These are phyloP conservation scores for Geophilus truncorum DNA, from an alignment of 2,888 invertebrate genomes.

Conservation along the genomic window DNA sequence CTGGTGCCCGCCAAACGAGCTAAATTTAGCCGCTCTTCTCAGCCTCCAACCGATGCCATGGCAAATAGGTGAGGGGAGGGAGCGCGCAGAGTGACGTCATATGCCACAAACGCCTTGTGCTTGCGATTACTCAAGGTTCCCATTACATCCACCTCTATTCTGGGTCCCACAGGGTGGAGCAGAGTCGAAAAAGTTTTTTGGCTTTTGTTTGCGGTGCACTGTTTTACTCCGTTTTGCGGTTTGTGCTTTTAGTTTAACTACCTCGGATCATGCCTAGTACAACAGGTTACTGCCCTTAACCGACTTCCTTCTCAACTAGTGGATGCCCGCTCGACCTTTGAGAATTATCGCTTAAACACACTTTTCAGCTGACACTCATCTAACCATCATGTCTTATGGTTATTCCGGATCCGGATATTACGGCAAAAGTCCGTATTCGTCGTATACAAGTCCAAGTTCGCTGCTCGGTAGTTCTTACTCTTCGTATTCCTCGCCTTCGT, in stretches of 20 bases:
- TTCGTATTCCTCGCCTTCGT: slow-evolving; percentile 37
- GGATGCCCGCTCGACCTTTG: no score
- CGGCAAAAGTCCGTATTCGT: slow-evolving; percentile 38
- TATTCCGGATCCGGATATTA: slow-evolving; percentile 29
- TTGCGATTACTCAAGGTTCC: slow-evolving; percentile 25
- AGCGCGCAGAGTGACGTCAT: not conserved
- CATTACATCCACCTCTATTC: slow-evolving; percentile 20
- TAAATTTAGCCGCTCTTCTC: not conserved
- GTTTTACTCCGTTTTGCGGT: not conserved
- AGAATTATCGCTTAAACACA: no score
- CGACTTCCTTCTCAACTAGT: not conserved
- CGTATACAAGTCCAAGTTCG: slow-evolving; percentile 36
- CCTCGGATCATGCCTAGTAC: not conserved
- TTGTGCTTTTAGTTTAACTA: not conserved
- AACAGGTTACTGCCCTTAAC: not conserved
- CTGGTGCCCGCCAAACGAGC: slow-evolving; percentile 27
- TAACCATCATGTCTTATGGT: not conserved
- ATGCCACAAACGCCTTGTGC: not conserved
- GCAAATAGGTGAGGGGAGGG: not conserved
- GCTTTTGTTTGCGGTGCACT: not conserved
- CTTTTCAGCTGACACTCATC: no score
- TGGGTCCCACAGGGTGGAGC: slow-evolving; percentile 5
- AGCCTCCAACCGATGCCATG: not conserved
- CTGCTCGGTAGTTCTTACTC: slow-evolving; percentile 34
- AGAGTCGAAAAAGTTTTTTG: slow-evolving; percentile 1